phyloP scores from a whole-genome alignment of 2,113 vertebrate species.

The Chaetura pelagica region DNA sequence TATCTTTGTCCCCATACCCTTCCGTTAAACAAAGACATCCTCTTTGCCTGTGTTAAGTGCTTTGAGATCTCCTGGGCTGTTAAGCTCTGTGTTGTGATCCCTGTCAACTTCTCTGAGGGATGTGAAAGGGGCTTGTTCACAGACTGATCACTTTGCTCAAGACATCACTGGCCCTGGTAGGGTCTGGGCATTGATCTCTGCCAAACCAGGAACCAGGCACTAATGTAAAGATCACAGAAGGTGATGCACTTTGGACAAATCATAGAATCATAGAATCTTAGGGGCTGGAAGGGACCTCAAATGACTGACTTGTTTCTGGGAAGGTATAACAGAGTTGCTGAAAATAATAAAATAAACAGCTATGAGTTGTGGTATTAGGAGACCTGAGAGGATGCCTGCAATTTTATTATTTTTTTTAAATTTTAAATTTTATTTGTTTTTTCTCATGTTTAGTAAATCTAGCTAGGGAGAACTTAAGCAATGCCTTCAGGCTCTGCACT shows the following conservation, averaged over 20 bases:
- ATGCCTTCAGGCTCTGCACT: not conserved
- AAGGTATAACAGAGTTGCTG: not conserved
- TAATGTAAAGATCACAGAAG: not conserved
- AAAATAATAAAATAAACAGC: not conserved
- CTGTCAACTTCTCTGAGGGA: not conserved
- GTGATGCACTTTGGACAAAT: not conserved
- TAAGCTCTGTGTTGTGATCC: not conserved
- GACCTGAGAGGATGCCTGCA: not conserved
- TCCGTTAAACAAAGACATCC: not conserved
- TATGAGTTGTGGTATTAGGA: not conserved
- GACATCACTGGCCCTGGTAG: not conserved
- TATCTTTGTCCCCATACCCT: not conserved
- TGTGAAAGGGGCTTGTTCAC: not conserved
- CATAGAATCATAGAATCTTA: too few species aligned
- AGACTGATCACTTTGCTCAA: not conserved
- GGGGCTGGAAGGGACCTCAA: too few species aligned
- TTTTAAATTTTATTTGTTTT: not conserved
- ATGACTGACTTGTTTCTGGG: not conserved
- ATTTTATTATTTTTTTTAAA: not conserved
- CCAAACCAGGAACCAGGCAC: not conserved
- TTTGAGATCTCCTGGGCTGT: not conserved
- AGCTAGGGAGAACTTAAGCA: not conserved
- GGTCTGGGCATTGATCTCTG: not conserved
- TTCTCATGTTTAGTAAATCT: not conserved
- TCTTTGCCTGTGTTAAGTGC: not conserved